Conservation (phyloP, 2,888 invertebrate genomes). For the Eucera pruinosa region DNA sequence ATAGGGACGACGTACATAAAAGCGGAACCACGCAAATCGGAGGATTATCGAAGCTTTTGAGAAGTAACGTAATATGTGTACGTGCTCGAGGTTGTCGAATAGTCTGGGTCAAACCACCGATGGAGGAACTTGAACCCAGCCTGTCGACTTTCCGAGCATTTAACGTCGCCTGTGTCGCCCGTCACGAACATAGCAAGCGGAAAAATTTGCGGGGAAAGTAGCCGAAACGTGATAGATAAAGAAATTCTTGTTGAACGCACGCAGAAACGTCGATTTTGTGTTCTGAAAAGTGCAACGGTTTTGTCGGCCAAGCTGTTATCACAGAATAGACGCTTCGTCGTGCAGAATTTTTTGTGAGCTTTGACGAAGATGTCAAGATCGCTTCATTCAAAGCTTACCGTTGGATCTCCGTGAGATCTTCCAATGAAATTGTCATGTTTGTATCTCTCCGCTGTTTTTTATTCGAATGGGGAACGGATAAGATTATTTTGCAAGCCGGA, state of each 20-base stretch:
- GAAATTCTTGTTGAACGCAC: constrained; percentile 1
- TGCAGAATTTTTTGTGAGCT: no score
- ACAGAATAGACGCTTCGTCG: background rate
- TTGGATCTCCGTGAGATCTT: background rate
- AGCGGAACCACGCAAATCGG: no score
- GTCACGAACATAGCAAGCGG: background rate
- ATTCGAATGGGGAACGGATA: background rate
- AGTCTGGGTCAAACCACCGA: constrained; percentile 50
- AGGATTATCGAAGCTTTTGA: no score
- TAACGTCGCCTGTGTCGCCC: constrained; percentile 3
- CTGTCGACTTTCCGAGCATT: constrained; percentile 38
- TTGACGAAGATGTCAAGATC: background rate
- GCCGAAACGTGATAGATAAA: background rate
- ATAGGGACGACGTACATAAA: no score
- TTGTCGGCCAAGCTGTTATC: background rate
- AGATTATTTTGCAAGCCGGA: background rate
- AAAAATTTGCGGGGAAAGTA: background rate
- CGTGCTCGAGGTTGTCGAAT: constrained; percentile 25
- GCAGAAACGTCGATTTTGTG: background rate
- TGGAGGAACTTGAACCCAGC: constrained; percentile 59
- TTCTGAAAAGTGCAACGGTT: background rate
- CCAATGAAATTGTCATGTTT: background rate
- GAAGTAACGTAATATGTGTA: constrained; percentile 1
- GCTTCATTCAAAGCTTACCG: background rate
- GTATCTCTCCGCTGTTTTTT: no score